A percentile compares a stretch with the other conserved stretches of the same genome.
Evolutionary conservation across 2,113 vertebrate species (phyloP).

Genomic region (Scortum barcoo): DNA sequence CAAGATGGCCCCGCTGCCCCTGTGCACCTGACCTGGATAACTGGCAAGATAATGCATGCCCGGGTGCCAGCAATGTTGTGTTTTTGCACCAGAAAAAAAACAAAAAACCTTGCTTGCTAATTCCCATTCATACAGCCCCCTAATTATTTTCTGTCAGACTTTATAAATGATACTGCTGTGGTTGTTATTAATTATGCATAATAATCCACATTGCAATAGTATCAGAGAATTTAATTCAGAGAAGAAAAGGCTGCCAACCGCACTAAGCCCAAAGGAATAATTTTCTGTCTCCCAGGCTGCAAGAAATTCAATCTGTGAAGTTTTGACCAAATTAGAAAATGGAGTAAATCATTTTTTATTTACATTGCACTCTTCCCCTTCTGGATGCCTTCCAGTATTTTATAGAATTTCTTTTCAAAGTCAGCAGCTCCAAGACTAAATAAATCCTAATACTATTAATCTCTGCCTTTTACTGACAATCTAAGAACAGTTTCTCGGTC

Average conservation of each 20-base stretch:
- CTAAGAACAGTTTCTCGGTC: conserved; percentile 48
- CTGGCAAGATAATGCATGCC: conserved; percentile 37
- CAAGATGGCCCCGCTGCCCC: not conserved
- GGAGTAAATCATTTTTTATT: conserved; percentile 65
- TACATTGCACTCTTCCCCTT: conserved; percentile 43
- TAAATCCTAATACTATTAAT: conserved; percentile 42
- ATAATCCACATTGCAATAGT: conserved; percentile 50
- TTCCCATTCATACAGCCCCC: conserved; percentile 27
- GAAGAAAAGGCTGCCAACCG: conserved; percentile 28
- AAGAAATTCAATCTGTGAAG: conserved; percentile 54
- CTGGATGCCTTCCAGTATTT: conserved; percentile 37
- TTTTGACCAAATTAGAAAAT: conserved; percentile 63
- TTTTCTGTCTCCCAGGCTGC: conserved; percentile 45
- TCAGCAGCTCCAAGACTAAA: conserved; percentile 34
- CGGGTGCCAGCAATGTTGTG: conserved; percentile 1
- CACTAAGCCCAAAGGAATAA: conserved; percentile 36
- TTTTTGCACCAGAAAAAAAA: not conserved
- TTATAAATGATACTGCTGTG: conserved; percentile 43
- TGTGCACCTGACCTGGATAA: conserved; percentile 29
- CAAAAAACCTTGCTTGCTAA: not conserved
- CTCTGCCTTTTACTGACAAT: conserved; percentile 41
- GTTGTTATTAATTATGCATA: conserved; percentile 61
- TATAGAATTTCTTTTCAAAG: conserved; percentile 20
- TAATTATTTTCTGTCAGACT: conserved; percentile 53
- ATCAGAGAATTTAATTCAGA: conserved; percentile 54